These are phyloP conservation scores for Sarcophaga carnaria DNA, from an alignment of 2,888 invertebrate species.

Conservation along the genomic window DNA sequence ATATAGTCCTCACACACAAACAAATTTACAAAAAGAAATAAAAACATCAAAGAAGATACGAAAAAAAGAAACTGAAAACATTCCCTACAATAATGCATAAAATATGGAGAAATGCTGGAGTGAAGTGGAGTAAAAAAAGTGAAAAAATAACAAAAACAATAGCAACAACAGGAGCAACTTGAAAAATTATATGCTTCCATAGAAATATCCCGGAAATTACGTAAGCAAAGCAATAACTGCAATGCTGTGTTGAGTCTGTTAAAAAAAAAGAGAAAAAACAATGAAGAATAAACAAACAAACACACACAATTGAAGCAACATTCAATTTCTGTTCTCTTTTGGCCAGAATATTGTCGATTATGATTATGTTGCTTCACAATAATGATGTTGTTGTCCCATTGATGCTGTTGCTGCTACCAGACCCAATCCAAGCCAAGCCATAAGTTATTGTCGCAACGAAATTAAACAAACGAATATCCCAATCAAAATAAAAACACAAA, in stretches of 20 bases:
- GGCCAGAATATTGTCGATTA: constrained; percentile 25
- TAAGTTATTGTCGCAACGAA: constrained; percentile 53
- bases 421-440: constrained; percentile 1
- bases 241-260: constrained; percentile 62
- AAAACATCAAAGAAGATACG: constrained; percentile 21
- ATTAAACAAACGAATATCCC: constrained; percentile 40
- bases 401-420: constrained; percentile 18
- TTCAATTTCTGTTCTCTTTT: not conserved
- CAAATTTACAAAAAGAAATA: not conserved
- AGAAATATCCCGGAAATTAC: constrained; percentile 69
- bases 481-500: constrained; percentile 48
- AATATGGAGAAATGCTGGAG: constrained; percentile 26
- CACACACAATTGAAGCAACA: constrained; percentile 13
- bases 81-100: constrained; percentile 28
- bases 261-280: constrained; percentile 45
- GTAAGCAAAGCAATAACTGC: constrained; percentile 59
- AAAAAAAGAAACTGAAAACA: not conserved
- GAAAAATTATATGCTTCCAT: constrained; percentile 38
- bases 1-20: no score
- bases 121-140: constrained; percentile 9
- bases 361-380: constrained; percentile 38
- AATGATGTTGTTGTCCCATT: constrained; percentile 35
- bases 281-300: constrained; percentile 4
- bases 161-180: constrained; percentile 10
- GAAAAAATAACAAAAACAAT: not conserved